Conservation (phyloP, 2,888 invertebrate species). For the Gibbula magus region DNA sequence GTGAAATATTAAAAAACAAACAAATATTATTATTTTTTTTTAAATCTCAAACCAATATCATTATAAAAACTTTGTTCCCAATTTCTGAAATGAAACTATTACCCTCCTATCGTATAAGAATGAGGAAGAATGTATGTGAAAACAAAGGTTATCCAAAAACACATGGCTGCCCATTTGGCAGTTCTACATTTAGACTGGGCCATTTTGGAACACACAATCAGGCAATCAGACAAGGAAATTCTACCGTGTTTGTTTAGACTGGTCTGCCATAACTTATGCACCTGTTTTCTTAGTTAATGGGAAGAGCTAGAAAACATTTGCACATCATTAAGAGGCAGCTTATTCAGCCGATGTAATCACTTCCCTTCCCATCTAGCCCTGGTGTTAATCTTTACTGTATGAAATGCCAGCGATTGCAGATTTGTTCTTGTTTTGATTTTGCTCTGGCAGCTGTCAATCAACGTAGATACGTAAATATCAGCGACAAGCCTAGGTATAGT, state of each 20-base stretch:
- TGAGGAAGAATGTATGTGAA: too few species aligned
- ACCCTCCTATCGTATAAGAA: too few species aligned
- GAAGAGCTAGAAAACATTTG: neutral
- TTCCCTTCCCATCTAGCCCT: neutral
- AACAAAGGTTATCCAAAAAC: too few species aligned
- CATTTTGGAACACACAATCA: neutral
- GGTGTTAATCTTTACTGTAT: neutral
- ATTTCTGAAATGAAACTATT: too few species aligned
- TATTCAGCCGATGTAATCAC: constrained; percentile 5
- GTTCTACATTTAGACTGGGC: neutral
- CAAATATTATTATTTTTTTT: too few species aligned
- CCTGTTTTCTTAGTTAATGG: constrained; percentile 13
- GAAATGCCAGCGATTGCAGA: neutral
- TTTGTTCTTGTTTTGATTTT: neutral
- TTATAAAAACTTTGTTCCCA: too few species aligned
- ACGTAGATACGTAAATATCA: neutral
- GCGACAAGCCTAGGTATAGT: too few species aligned
- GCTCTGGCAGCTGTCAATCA: constrained; percentile 4
- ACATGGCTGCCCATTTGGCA: too few species aligned
- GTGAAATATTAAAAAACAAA: too few species aligned
- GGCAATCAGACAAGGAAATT: neutral
- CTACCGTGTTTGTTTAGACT: neutral
- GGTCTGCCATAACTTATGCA: constrained; percentile 2
- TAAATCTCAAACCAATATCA: too few species aligned
- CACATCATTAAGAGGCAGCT: neutral